Base-by-base conservation (phyloP, 1,140 invertebrate genomes). In the Sesamia nonagrioides region DNA sequence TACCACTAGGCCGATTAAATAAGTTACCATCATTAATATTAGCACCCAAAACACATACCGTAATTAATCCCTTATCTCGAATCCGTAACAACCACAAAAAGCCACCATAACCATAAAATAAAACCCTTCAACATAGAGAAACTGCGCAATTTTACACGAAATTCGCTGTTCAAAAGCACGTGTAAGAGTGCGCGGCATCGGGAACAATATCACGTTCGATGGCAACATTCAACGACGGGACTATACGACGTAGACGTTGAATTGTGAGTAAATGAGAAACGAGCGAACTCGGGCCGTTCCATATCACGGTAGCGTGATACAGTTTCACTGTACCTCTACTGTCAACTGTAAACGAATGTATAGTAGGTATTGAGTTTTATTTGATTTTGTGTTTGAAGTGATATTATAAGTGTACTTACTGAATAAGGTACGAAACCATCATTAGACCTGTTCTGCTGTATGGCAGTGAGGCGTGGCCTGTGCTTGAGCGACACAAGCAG, bases 81-180 rank as follows among this genome's bases (percentile, higher is more conserved):
- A 27, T 27, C 27, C 1, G 27, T 27, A 27, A 27, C 2, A 50
- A 6, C n/a, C 17, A 54, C 50, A 8, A 54, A 18, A 54, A n/a
- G 21, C 6, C 52, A 21, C 52, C 52, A 11, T 21, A 56, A 56
- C 4, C 52, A 21, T 56, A 13, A 21, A 45, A 27, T 66, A 21
- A 68, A 45, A 68, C n/a, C 15, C 56, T 37, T 33, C 5, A 42
- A 2, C 27, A 18, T 11, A 45, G n/a, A 0, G 17, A 68, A 68
- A 48, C 40, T 45, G 63, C n/a, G 35, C 40, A 45, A 7, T 68
- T 68, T 68, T 27, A 68, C 37, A 68, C 42, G 8, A 45, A 68
- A 68, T 48, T 68, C 63, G 18, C 42, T 68, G 40, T 68, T 68
- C 63, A 27, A 68, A 21, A 42, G 63, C 42, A 68, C 63, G 63